Percentiles rank a stretch among this genome's conserved stretches.
Evolutionary conservation across 2,888 invertebrate species (phyloP).

Genomic region (Escarpia spicata): DNA sequence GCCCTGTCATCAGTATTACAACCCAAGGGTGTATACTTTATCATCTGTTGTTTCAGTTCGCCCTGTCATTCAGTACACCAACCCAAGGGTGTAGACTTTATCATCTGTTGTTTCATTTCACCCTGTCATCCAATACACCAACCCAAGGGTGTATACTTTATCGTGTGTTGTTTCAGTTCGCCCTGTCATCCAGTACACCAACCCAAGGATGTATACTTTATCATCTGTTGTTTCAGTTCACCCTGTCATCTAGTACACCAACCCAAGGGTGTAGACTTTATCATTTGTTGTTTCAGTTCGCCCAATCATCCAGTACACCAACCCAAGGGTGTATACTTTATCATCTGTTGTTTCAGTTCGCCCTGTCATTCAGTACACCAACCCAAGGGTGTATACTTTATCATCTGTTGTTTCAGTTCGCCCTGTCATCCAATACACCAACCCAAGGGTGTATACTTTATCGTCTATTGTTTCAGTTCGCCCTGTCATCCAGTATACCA

Average conservation of each 20-base stretch:
- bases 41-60: slow-evolving; percentile 52
- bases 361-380: slow-evolving; percentile 66
- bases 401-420: slow-evolving; percentile 53
- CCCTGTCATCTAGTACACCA: slow-evolving; percentile 66
- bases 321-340: slow-evolving; percentile 54
- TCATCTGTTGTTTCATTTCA: slow-evolving; percentile 52
- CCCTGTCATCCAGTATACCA: slow-evolving; percentile 66
- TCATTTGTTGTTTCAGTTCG: slow-evolving; percentile 52
- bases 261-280: slow-evolving; percentile 54
- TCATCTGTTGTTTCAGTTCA: slow-evolving; percentile 53
- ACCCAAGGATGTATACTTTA: slow-evolving; percentile 54
- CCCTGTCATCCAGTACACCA: slow-evolving; percentile 66
- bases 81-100: slow-evolving; percentile 54
- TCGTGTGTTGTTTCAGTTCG: slow-evolving; percentile 52
- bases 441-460: slow-evolving; percentile 54
- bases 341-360: slow-evolving; percentile 53
- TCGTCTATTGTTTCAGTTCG: slow-evolving; percentile 52
- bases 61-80: slow-evolving; percentile 66
- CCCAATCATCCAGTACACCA: slow-evolving; percentile 66
- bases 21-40: slow-evolving; percentile 54
- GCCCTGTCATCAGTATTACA: slow-evolving; percentile 66
- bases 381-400: slow-evolving; percentile 54
- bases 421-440: slow-evolving; percentile 66
- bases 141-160: slow-evolving; percentile 54
- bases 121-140: slow-evolving; percentile 66